These are phyloP conservation scores for Ptilodon capucinus DNA, from an alignment of 2,888 invertebrate genomes.

Conservation along the genomic window DNA sequence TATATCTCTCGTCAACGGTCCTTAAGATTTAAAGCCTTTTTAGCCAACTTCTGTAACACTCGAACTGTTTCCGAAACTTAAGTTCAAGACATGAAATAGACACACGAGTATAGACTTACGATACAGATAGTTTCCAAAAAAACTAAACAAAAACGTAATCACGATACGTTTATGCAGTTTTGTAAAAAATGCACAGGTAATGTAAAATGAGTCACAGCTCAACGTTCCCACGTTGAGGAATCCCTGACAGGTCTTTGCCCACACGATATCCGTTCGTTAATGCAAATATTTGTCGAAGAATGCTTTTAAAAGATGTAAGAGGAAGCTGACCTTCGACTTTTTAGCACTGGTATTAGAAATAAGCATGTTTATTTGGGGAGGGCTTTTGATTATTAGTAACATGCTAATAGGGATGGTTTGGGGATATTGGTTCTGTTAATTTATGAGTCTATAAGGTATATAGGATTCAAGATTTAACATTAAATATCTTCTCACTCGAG, in stretches of 20 bases:
- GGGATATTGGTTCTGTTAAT: neutral
- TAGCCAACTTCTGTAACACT: too few relatives aligned
- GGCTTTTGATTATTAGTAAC: neutral
- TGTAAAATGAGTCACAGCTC: slow-evolving; percentile 26
- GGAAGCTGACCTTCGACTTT: slow-evolving; percentile 16
- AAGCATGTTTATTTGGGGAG: neutral
- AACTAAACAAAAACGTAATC: neutral
- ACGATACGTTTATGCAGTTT: slow-evolving; percentile 9
- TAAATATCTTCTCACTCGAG: too few relatives aligned
- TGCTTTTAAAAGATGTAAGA: slow-evolving; percentile 17
- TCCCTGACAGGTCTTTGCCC: slow-evolving; percentile 25
- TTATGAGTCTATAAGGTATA: too few relatives aligned
- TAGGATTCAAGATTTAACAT: too few relatives aligned
- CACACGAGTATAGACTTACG: too few relatives aligned
- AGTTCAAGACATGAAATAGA: too few relatives aligned
- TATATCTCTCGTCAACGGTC: too few relatives aligned
- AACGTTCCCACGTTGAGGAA: slow-evolving; percentile 39
- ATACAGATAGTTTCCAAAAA: too few relatives aligned
- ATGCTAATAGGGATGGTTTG: neutral
- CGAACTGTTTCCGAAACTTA: too few relatives aligned
- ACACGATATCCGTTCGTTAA: slow-evolving; percentile 30
- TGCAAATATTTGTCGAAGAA: slow-evolving; percentile 24
- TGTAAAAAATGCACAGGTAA: slow-evolving; percentile 19
- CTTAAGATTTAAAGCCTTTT: too few relatives aligned
- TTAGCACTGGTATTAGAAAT: slow-evolving; percentile 9